Conservation (phyloP, 2,113 vertebrate species). For the Clupea harengus region DNA sequence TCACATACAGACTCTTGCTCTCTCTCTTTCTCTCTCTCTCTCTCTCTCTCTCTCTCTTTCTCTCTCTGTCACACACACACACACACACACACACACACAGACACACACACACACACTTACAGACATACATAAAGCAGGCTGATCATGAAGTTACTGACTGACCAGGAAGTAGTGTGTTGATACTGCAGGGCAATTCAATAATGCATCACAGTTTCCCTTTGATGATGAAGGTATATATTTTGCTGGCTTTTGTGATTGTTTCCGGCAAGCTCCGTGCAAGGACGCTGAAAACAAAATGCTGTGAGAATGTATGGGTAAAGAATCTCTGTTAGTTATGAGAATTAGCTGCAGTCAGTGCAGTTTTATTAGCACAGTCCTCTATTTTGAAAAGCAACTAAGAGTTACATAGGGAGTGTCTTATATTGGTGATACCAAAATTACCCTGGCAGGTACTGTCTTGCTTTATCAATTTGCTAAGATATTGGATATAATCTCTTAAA, state of each 20-base stretch:
- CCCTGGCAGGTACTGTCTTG: too few species aligned
- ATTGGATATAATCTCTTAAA: background rate
- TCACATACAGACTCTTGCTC: background rate
- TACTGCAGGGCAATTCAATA: background rate
- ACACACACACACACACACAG: background rate
- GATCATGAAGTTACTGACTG: background rate
- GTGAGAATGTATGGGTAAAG: background rate
- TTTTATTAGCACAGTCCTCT: background rate
- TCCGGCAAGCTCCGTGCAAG: background rate
- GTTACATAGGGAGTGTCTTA: too few species aligned
- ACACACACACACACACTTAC: background rate
- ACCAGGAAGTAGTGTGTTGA: background rate
- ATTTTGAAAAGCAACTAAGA: too few species aligned
- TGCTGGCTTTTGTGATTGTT: background rate
- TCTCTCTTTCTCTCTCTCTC: background rate
- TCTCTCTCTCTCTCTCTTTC: too few species aligned
- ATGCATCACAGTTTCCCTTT: background rate
- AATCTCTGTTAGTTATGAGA: background rate
- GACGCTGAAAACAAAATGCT: background rate
- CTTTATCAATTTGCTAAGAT: too few species aligned
- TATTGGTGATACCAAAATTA: too few species aligned
- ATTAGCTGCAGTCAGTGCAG: background rate
- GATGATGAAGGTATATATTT: background rate
- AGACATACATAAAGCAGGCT: background rate
- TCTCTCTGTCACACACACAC: background rate